phyloP scores from a whole-genome alignment of 2,797 vertebrate species.

The Heteromormyrus szaboi region DNA sequence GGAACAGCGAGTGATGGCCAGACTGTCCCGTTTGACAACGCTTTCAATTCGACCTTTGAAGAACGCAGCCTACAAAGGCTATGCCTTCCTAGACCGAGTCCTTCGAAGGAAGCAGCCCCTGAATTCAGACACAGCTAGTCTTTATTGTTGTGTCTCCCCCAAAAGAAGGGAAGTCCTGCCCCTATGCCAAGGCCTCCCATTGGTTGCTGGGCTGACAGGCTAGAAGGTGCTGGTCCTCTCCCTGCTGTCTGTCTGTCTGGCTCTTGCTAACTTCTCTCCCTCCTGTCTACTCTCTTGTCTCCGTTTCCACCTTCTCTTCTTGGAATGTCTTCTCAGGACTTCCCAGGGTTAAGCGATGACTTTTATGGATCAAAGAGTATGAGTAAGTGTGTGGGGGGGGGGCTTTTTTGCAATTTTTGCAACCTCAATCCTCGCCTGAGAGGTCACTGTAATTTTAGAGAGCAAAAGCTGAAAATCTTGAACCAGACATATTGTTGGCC shows the following conservation, averaged over 20 bases:
- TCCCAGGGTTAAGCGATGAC: conserved; percentile 99
- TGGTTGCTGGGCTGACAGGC: conserved; percentile 14
- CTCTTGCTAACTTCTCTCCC: conserved; percentile 73
- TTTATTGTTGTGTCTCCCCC: neutral
- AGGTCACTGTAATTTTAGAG: conserved; percentile 17
- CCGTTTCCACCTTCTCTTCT: conserved; percentile 75
- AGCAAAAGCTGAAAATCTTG: neutral
- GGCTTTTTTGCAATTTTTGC: conserved; percentile 37
- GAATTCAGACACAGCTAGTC: neutral
- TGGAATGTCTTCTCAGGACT: conserved; percentile 92
- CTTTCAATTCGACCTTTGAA: neutral
- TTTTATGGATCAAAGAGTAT: conserved; percentile 99
- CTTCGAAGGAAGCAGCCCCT: neutral
- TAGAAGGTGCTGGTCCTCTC: conserved; percentile 36
- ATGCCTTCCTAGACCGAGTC: neutral
- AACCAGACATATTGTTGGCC: neutral
- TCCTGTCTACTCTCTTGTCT: conserved; percentile 72
- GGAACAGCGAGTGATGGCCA: neutral
- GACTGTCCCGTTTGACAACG: neutral
- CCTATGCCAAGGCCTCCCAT: neutral
- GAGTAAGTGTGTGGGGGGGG: conserved; percentile 86
- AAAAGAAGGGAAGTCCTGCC: neutral
- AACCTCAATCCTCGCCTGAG: conserved; percentile 19
- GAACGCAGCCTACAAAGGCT: neutral
- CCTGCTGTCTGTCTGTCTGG: conserved; percentile 35